These are phyloP conservation scores for Micromys minutus DNA, from an alignment of 2,113 vertebrate genomes.

Conservation along the genomic window DNA sequence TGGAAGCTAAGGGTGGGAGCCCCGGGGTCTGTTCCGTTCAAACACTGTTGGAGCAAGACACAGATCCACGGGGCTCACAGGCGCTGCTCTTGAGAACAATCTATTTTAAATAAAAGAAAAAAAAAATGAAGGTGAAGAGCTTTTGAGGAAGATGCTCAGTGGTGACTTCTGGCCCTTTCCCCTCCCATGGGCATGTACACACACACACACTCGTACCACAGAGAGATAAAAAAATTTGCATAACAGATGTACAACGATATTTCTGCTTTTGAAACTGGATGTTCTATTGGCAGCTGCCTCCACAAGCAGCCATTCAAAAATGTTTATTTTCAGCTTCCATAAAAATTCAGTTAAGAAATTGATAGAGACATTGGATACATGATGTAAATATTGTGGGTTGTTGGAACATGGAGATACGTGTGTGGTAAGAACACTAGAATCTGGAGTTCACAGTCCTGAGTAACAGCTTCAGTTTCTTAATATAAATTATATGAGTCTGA, in stretches of 20 bases:
- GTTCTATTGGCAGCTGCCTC: conserved; percentile 6
- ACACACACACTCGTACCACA: neutral
- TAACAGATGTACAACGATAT: neutral
- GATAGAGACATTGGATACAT: neutral
- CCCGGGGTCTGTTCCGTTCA: no score
- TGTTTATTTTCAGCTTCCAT: conserved; percentile 19
- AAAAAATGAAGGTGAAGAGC: neutral
- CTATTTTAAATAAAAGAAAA: neutral
- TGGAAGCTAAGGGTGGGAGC: no score
- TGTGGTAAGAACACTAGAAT: conserved; percentile 15
- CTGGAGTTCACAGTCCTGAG: neutral
- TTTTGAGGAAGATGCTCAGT: neutral
- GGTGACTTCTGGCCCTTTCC: neutral
- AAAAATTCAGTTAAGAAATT: conserved; percentile 44
- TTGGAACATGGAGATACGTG: neutral
- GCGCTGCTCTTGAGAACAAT: no score
- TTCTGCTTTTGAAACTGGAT: conserved; percentile 36
- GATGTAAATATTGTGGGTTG: conserved; percentile 10
- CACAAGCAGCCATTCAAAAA: neutral
- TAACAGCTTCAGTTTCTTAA: conserved; percentile 36
- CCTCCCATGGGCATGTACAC: neutral
- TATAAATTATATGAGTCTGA: conserved; percentile 23
- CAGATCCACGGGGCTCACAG: no score
- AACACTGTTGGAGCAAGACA: no score
- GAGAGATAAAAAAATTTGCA: neutral